Evolutionary conservation across 1,140 invertebrate genomes (phyloP).

Genomic region (Brachionus paranguensis): DNA sequence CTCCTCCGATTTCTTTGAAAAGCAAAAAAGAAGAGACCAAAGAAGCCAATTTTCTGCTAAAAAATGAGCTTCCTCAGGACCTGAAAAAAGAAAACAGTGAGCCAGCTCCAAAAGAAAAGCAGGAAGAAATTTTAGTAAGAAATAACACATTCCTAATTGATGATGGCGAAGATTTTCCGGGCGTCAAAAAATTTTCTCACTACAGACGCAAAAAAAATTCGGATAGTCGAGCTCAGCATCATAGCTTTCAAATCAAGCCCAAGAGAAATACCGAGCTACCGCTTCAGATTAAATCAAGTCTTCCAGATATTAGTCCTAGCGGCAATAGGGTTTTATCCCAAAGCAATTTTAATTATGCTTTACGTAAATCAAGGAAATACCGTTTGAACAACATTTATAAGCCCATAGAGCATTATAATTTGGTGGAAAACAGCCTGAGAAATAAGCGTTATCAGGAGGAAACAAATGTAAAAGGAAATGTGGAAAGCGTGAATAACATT

Average conservation of each 20-base stretch:
- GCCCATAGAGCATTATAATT: constrained; percentile 4
- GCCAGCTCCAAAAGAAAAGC: not conserved
- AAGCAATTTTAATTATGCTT: not conserved
- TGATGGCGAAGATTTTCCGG: not conserved
- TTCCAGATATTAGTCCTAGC: not conserved
- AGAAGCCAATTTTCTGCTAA: not conserved
- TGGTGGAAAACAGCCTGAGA: not conserved
- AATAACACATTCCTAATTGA: not conserved
- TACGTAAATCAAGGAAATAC: not conserved
- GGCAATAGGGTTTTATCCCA: not conserved
- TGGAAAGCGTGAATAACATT: not conserved
- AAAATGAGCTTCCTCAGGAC: not conserved
- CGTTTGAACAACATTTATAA: constrained; percentile 11
- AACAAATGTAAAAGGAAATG: not conserved
- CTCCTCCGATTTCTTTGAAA: not conserved
- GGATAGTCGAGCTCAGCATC: not conserved
- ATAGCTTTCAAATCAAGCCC: not conserved
- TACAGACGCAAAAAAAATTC: not conserved
- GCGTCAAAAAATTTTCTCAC: not conserved
- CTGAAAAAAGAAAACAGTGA: not conserved
- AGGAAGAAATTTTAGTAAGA: not conserved
- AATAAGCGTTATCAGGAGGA: not conserved
- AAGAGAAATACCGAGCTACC: not conserved
- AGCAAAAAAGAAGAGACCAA: not conserved
- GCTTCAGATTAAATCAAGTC: not conserved